These are phyloP conservation scores for Butorides virescens DNA, from an alignment of 2,113 vertebrate genomes.

Conservation along the genomic window DNA sequence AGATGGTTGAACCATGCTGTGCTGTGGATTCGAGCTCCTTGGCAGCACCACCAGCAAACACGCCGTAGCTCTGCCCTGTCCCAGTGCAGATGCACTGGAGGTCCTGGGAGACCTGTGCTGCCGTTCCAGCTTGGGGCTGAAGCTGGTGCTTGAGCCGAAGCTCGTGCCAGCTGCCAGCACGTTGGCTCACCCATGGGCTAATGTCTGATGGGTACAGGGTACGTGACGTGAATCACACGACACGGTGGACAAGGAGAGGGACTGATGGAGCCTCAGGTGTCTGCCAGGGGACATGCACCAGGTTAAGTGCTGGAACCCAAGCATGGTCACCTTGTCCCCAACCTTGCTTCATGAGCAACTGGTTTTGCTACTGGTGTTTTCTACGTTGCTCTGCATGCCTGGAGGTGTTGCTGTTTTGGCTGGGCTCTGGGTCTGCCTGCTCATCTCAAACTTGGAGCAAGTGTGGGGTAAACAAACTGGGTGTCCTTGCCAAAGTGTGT, in stretches of 20 bases:
- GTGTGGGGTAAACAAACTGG: background rate
- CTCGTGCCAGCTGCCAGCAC: rapidly evolving
- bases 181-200: background rate
- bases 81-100: background rate
- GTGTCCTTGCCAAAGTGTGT: background rate
- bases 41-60: background rate
- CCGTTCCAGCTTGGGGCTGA: rapidly evolving
- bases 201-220: rapidly evolving
- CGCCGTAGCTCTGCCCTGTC: background rate
- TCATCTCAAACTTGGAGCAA: background rate
- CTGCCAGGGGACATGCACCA: rapidly evolving
- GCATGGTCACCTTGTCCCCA: background rate
- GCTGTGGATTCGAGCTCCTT: background rate
- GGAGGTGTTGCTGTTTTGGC: background rate
- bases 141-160: background rate
- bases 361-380: background rate
- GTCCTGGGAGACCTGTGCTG: background rate
- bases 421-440: background rate
- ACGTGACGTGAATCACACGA: rapidly evolving
- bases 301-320: background rate
- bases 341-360: background rate
- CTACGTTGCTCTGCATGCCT: rapidly evolving
- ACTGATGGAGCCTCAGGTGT: background rate
- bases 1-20: rapidly evolving
- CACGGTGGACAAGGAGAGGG: background rate